Base-by-base conservation (phyloP, 2,888 invertebrate genomes). In the Phasia obesa region DNA sequence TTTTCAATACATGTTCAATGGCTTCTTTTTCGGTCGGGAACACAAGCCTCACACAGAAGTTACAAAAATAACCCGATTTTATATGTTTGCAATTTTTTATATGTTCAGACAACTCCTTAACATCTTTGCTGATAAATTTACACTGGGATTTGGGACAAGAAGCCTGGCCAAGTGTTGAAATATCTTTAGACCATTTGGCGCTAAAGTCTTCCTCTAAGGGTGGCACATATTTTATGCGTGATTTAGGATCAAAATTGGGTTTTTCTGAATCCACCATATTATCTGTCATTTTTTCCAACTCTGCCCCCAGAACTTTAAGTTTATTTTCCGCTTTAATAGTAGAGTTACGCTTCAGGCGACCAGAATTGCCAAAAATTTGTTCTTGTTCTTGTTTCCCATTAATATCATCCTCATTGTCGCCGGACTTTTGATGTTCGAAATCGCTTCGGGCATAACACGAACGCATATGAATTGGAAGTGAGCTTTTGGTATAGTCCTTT, bases 291-390 rank as follows among this genome's bases (percentile, higher is more conserved):
- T 49, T 44, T 55, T 79, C 81, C 9, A 87, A n/a, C 3, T 86
- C 85, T 5, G 75, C 85, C 3, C 87, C 87, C 23, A 90, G 79
- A 13, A 84, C 86, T 71, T 88, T 90, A 4, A 90, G 62, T 27
- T 88, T 89, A 6, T 80, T 85, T 85, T 91, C 91, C 15, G 91
- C 91, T 90, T 88, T 90, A 0, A 91, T 85, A 3, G 89, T 88
- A 0, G 91, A 90, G 42, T 84, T 85, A 1, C 91, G 87, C 67
- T 91, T 91, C 0, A 86, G 55, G 0, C 90, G 87, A 13, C 91
- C 91, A 0, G 88, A 85, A 70, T 88, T 89, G n/a, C 87, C 88
- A 3, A 86, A 86, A 3, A 87, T 83, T 11, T 74, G 73, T 51
- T 81, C 80, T 11, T 49, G 19, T 15, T 13, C 80, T 11, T 49